phyloP scores from a whole-genome alignment of 64 coral and sea anemone genomes.

The Actinia equina region DNA sequence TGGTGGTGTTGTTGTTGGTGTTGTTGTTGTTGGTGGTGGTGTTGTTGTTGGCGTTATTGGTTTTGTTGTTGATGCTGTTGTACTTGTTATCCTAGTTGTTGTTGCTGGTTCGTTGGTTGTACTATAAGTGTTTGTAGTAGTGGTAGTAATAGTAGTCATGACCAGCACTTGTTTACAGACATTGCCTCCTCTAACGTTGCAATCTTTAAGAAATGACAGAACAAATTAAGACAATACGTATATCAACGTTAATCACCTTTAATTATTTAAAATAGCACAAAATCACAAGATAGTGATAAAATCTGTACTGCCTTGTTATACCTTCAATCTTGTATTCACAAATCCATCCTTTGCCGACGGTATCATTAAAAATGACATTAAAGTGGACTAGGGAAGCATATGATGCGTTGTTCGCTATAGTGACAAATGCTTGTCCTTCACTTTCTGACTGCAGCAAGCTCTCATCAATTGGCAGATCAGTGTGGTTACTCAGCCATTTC shows the following conservation, averaged over 20 bases:
- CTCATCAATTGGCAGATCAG: background rate
- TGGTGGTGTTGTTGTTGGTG: too few relatives aligned
- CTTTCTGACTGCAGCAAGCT: background rate
- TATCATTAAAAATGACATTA: background rate
- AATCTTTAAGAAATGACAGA: too few relatives aligned
- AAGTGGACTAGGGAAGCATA: background rate
- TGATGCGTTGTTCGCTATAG: background rate
- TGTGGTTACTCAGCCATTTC: conserved; percentile 38
- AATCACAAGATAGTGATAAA: too few relatives aligned
- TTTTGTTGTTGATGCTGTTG: background rate
- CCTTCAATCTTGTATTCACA: background rate
- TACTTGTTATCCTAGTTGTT: background rate
- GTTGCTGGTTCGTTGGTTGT: background rate
- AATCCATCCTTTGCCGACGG: background rate
- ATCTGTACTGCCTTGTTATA: background rate
- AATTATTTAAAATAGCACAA: too few relatives aligned
- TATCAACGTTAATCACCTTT: too few relatives aligned
- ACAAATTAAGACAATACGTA: too few relatives aligned
- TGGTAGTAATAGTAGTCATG: background rate
- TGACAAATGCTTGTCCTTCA: background rate
- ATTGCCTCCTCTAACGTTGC: background rate
- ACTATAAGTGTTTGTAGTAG: background rate
- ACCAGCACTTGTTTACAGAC: background rate
- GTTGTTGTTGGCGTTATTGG: background rate
- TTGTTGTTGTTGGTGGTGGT: background rate